Evolutionary conservation across 2,888 invertebrate genomes (phyloP), one percentile per base, ranked within the genome.

Genomic region (Bugula neritina): DNA sequence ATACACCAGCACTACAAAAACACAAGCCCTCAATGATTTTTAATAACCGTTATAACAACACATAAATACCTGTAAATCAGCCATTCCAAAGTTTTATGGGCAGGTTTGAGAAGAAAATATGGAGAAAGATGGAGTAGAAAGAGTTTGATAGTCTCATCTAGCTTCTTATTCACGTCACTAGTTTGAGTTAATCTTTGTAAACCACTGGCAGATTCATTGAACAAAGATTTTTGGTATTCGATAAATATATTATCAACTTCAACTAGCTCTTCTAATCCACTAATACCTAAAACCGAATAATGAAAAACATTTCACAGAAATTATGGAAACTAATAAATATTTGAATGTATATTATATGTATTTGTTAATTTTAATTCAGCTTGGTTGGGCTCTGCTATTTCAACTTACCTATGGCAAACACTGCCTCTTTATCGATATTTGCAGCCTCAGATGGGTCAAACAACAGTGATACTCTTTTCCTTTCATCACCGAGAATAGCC

Each of bases 51-150:
- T n/a, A n/a, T n/a, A n/a, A n/a, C n/a, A n/a, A n/a, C n/a, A n/a
- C n/a, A n/a, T n/a, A n/a, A n/a, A n/a, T n/a, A 88, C 86, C 87
- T 89, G 79, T 92, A 89, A 69, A 98, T 89, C 1, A 99, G 87
- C 97, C 97, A 99, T 86, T 99, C 99, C 69, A 99, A 83, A 0
- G 94, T 91, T 86, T 95, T 93, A 76, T 95, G 93, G 0, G 93
- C 89, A 5, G 90, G 88, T 77, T 91, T 91, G 0, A 94, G 85
- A 71, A 93, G 87, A 77, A 98, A 90, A 82, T 94, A 96, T 0
- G 98, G 98, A 0, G 94, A 92, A 1, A 96, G 75, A 29, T 78
- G 87, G 1, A 90, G 84, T 0, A 98, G 85, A 84, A 97, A 96
- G 75, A 89, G 89, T 72, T 89, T 88, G 29, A 99, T 90, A 1